Evolutionary conservation across 2,888 invertebrate genomes (phyloP).

Genomic region (Labia minor): DNA sequence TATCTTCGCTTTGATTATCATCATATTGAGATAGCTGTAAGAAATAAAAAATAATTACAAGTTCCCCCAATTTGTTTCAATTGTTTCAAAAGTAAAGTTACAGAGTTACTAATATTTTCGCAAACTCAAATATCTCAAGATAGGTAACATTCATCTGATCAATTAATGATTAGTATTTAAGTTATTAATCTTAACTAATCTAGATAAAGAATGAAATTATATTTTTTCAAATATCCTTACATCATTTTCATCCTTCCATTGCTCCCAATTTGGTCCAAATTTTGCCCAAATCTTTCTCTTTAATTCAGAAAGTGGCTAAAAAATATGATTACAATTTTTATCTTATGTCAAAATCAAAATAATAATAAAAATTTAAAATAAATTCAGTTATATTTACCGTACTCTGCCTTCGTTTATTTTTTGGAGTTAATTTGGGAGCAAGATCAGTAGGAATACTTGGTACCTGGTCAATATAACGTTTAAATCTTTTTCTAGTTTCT

Average conservation of each 20-base stretch:
- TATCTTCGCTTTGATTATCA: background rate
- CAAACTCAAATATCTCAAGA: too few species aligned
- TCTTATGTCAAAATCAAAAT: conserved; percentile 15
- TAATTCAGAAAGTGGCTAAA: conserved; percentile 36
- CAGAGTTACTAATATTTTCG: too few species aligned
- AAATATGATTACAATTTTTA: conserved; percentile 22
- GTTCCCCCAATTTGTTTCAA: too few species aligned
- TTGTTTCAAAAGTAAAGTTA: too few species aligned
- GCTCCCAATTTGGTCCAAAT: background rate
- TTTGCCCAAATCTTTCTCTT: conserved; percentile 33
- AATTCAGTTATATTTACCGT: conserved; percentile 33
- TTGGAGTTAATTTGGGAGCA: conserved; percentile 31
- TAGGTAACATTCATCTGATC: too few species aligned
- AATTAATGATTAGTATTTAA: too few species aligned
- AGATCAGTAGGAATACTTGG: conserved; percentile 34
- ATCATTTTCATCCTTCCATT: conserved; percentile 25
- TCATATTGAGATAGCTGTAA: too few species aligned
- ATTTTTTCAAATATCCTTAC: too few species aligned
- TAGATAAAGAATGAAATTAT: too few species aligned
- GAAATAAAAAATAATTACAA: too few species aligned
- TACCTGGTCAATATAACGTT: conserved; percentile 40
- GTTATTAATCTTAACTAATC: too few species aligned
- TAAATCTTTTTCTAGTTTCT: conserved; percentile 40
- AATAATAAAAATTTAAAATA: background rate
- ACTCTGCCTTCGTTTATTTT: conserved; percentile 33